phyloP scores from a whole-genome alignment of 2,888 invertebrate genomes.

The Phyllotreta striolata region DNA sequence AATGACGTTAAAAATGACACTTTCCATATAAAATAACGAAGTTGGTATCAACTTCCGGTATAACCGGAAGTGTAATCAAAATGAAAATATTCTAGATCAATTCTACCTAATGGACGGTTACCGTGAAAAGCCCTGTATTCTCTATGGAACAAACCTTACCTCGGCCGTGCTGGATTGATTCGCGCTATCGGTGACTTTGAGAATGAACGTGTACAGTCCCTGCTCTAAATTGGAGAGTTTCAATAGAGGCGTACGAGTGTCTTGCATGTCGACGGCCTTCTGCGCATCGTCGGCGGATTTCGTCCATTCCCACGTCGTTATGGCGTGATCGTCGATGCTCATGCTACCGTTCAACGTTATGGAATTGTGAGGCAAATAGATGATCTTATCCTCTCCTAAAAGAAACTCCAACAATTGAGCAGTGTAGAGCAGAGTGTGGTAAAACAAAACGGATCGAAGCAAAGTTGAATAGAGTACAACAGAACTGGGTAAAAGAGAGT shows the following conservation, averaged over 20 bases:
- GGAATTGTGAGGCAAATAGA: constrained; percentile 88
- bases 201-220: constrained; percentile 92
- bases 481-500: too few relatives aligned
- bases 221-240: constrained; percentile 88
- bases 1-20: too few relatives aligned
- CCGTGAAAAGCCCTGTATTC: too few relatives aligned
- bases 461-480: too few relatives aligned
- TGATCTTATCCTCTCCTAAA: constrained; percentile 83
- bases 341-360: constrained; percentile 88
- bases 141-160: too few relatives aligned
- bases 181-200: constrained; percentile 92
- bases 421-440: too few relatives aligned
- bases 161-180: constrained; percentile 84
- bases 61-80: too few relatives aligned
- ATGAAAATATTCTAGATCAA: too few relatives aligned
- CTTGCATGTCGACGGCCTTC: constrained; percentile 95
- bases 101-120: too few relatives aligned
- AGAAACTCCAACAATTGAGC: constrained; percentile 31
- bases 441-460: too few relatives aligned
- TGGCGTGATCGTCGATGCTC: constrained; percentile 93
- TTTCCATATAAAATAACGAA: too few relatives aligned
- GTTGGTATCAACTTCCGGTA: too few relatives aligned
- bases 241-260: constrained; percentile 88
- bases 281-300: constrained; percentile 87
- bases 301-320: constrained; percentile 95